These are phyloP conservation scores for Anguilla obscura DNA, from an alignment of 2,797 vertebrate species.

Conservation along the genomic window DNA sequence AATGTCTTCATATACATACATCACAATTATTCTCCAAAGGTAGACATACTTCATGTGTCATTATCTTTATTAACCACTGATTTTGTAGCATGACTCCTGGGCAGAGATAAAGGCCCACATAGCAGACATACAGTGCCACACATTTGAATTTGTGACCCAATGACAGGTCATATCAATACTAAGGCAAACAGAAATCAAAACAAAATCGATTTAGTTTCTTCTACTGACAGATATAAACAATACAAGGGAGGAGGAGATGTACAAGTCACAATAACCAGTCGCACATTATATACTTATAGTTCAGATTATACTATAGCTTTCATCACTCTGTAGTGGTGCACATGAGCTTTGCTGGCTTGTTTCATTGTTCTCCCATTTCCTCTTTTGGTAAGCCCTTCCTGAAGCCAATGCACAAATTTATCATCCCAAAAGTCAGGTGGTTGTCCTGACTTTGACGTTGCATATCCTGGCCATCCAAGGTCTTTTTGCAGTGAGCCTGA, in stretches of 20 bases:
- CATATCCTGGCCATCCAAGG: constrained; percentile 22
- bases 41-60: background rate
- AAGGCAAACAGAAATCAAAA: background rate
- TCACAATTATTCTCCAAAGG: background rate
- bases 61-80: background rate
- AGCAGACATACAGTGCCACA: background rate
- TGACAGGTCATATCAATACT: background rate
- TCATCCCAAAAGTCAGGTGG: constrained; percentile 4
- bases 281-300: background rate
- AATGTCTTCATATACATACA: background rate
- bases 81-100: background rate
- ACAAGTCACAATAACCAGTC: background rate
- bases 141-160: background rate
- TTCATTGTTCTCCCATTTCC: constrained; percentile 70
- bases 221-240: background rate
- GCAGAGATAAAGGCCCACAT: background rate
- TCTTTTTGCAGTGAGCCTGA: background rate
- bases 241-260: background rate
- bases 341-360: background rate
- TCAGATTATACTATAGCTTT: background rate
- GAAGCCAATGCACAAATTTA: background rate
- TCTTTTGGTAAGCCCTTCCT: constrained; percentile 37
- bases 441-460: background rate
- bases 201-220: background rate
- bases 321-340: background rate